Conservation (phyloP, 2,888 invertebrate genomes). For the Pherbina coryleti region DNA sequence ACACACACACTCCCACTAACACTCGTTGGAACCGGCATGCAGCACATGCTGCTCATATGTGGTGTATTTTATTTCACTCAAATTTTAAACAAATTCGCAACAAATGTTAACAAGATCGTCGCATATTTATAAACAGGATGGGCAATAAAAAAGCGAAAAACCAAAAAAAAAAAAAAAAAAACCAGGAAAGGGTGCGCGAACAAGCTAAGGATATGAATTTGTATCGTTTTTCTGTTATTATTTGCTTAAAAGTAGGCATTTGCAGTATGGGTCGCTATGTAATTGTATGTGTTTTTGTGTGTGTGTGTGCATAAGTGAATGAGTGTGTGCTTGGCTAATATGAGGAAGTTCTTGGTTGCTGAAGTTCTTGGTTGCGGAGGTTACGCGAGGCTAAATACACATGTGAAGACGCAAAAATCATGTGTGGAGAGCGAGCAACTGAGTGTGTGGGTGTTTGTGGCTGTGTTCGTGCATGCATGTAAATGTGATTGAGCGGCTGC, state of each 20-base stretch:
- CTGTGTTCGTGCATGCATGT: not conserved
- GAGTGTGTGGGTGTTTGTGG: not conserved
- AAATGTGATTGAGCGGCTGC: not conserved
- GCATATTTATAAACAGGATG: no score
- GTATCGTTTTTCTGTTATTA: not conserved
- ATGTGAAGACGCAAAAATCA: not conserved
- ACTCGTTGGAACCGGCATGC: not conserved
- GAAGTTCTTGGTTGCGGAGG: not conserved
- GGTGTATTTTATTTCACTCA: constrained; percentile 8
- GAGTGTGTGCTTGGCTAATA: not conserved
- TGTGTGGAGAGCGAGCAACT: no score
- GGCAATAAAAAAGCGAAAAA: not conserved
- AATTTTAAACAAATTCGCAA: constrained; percentile 19
- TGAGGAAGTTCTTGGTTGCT: not conserved
- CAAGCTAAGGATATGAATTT: not conserved
- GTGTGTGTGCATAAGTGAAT: not conserved
- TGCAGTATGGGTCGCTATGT: no score
- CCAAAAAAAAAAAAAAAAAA: no score
- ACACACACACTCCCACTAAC: no score
- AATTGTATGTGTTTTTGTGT: no score
- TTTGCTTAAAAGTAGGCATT: not conserved
- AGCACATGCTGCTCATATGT: not conserved
- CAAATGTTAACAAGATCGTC: not conserved
- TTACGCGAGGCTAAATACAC: not conserved
- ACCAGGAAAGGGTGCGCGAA: not conserved